Conservation (phyloP, 2,797 vertebrate species). For the Chloroceryle inda region DNA sequence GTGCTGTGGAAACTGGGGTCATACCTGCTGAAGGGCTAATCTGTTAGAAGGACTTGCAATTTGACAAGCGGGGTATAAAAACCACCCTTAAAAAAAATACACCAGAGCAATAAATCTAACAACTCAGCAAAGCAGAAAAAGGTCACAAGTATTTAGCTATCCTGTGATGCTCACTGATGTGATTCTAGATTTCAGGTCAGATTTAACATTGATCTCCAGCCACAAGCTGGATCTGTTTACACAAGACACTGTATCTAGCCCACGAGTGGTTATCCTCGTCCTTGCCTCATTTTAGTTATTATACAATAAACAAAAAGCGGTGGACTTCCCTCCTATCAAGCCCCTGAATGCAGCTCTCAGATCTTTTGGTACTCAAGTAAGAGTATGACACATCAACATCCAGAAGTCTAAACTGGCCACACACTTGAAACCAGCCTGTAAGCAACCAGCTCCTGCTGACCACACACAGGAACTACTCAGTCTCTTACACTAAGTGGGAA, state of each 20-base stretch:
- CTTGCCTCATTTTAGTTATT: not conserved
- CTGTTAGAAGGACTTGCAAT: not conserved
- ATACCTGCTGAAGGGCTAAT: constrained; percentile 27
- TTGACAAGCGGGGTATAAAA: constrained; percentile 42
- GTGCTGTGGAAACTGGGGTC: not conserved
- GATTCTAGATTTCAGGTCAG: not conserved
- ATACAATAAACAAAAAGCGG: not conserved
- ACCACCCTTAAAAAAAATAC: constrained; percentile 13
- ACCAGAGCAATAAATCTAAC: not conserved
- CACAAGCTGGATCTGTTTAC: not conserved
- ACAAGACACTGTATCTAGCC: not conserved
- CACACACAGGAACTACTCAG: not conserved
- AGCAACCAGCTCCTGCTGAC: not conserved
- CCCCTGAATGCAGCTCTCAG: not conserved
- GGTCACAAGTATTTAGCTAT: not conserved
- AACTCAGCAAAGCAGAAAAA: constrained; percentile 19
- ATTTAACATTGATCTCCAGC: not conserved
- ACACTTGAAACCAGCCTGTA: not conserved
- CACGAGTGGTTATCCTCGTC: not conserved
- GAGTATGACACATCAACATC: not conserved
- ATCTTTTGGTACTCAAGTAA: not conserved
- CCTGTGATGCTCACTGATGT: not conserved
- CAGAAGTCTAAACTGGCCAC: not conserved
- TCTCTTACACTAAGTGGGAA: not conserved
- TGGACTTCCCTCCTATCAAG: not conserved